These are phyloP conservation scores for Cryptotis parvus DNA, from an alignment of 2,113 vertebrate genomes.

Conservation along the genomic window DNA sequence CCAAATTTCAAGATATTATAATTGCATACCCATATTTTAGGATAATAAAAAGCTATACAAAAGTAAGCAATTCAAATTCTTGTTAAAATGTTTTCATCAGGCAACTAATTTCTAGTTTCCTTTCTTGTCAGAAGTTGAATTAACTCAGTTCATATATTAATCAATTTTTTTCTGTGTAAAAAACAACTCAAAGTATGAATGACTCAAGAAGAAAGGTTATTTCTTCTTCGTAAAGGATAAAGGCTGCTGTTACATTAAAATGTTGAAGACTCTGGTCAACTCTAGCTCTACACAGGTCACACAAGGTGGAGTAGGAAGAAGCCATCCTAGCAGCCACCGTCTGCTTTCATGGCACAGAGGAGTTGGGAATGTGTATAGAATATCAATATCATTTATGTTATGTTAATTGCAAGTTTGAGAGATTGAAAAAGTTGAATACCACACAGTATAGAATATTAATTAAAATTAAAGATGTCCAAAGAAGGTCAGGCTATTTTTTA, in stretches of 20 bases:
- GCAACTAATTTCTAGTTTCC: neutral
- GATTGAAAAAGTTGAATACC: conserved; percentile 2
- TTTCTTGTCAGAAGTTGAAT: too few relatives aligned
- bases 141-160: neutral
- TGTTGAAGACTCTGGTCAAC: too few relatives aligned
- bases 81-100: neutral
- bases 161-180: neutral
- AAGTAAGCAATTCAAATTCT: neutral
- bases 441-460: neutral
- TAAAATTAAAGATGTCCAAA: neutral
- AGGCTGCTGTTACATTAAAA: too few relatives aligned
- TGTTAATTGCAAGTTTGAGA: neutral
- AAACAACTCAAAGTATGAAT: neutral
- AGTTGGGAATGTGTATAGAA: too few relatives aligned
- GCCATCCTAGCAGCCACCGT: too few relatives aligned
- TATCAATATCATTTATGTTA: neutral
- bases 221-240: too few relatives aligned
- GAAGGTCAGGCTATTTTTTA: neutral
- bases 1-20: conserved; percentile 10
- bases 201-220: too few relatives aligned
- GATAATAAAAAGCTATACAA: neutral
- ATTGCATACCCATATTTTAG: neutral
- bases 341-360: too few relatives aligned
- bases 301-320: too few relatives aligned
- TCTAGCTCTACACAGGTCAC: too few relatives aligned